Evolutionary conservation across 2,888 invertebrate species (phyloP).

Genomic region (Oegoconia quadripuncta): DNA sequence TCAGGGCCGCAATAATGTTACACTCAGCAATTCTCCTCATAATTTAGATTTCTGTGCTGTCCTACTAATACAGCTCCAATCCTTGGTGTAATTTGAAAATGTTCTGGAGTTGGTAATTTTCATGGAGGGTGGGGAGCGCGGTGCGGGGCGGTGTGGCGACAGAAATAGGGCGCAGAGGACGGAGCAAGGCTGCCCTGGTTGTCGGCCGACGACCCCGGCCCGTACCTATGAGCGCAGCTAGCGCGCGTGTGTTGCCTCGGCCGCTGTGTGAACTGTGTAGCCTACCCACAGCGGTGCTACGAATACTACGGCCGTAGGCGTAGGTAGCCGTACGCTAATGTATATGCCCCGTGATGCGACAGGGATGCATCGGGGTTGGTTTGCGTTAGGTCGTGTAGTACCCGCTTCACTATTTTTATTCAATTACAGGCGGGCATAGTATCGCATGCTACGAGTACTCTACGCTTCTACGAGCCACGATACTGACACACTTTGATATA

Average conservation of each 20-base stretch:
- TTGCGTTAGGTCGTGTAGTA: constrained; percentile 33
- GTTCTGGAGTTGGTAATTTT: constrained; percentile 44
- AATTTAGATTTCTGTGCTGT: constrained; percentile 2
- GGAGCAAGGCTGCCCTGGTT: constrained; percentile 78
- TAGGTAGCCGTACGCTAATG: constrained; percentile 30
- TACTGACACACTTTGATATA: too few species aligned
- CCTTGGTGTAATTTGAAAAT: constrained; percentile 35
- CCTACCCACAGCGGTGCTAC: constrained; percentile 26
- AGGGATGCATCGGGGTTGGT: constrained; percentile 44
- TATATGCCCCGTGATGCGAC: constrained; percentile 31
- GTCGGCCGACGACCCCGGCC: constrained; percentile 68
- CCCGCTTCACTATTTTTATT: not conserved
- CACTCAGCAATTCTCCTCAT: constrained; percentile 6
- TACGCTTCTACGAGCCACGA: too few species aligned
- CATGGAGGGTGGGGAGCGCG: constrained; percentile 42
- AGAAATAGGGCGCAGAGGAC: constrained; percentile 79
- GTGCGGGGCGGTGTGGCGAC: constrained; percentile 56
- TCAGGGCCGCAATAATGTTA: too few species aligned
- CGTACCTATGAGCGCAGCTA: constrained; percentile 37
- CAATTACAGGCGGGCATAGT: too few species aligned
- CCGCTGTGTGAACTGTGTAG: too few species aligned
- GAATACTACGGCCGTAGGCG: constrained; percentile 41
- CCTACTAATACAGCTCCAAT: constrained; percentile 18
- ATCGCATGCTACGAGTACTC: too few species aligned
- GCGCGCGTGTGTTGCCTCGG: constrained; percentile 34